Base-by-base conservation (phyloP, 2,113 vertebrate genomes). In the Crypturellus undulatus region DNA sequence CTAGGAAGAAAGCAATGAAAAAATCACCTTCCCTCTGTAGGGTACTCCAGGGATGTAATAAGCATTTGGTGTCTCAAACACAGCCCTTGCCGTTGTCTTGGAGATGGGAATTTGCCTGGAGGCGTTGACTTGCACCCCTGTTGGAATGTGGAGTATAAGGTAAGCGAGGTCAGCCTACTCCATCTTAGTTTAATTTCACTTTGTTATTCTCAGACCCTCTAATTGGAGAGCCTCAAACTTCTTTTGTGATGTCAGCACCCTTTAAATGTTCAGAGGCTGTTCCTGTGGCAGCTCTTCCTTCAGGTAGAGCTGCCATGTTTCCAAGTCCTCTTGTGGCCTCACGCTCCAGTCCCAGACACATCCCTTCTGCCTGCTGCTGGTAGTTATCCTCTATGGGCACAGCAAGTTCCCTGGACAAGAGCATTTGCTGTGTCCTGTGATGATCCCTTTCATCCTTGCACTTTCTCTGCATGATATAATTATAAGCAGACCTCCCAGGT, bases 41-140 rank as follows among this genome's bases (percentile, higher is more conserved):
- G 97, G 96, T 38, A 97, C 94, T 87, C 90, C 97, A 72, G 95
- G 96, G 73, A 97, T 96, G 92, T 98, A 98, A 73, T 96, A 97
- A 25, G 78, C 32, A 63, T 82, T 96, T 58, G 93, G 90, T 34
- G 92, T 96, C 87, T 98, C 97, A 78, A 97, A 98, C 24, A 78
- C 68, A 54, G 96, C 92, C 34, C 75, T 97, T 87, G 84, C 96
- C 54, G 75, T 40, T 73, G 77, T 68, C 38, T 90, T 96, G 82
- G 95, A 96, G 85, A 97, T 87, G 22, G 88, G 21, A 43, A 98
- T 65, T 30, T 96, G 68, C 32, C 58, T 93, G 63, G 94, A 96
- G 10, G 71, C 67, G 22, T 96, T 96, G 87, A 96, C 80, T 73
- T 90, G 86, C 40, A 95, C 59, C 7, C 97, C 97, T 98, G 92